Conservation (phyloP, 2,113 vertebrate genomes). For the Craseonycteris thonglongyai region DNA sequence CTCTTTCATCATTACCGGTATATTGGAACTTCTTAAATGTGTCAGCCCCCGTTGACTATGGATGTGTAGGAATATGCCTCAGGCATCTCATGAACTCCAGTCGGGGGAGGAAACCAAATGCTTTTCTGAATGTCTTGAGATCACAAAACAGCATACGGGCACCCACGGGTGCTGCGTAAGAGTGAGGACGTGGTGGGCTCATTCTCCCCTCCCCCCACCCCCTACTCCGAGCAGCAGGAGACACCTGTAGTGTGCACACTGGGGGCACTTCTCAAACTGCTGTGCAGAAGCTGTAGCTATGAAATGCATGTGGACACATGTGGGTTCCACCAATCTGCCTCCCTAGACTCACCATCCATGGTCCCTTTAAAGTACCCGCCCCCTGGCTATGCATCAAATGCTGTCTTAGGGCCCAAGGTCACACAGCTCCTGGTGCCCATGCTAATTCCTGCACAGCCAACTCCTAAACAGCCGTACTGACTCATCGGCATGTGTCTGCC, state of each 20-base stretch:
- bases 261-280: rapidly evolving
- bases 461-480: rapidly evolving
- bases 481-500: neutral
- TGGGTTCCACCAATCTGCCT: rapidly evolving
- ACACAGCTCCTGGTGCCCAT: rapidly evolving
- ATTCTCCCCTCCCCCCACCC: neutral
- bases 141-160: neutral
- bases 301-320: neutral
- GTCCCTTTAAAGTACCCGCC: neutral
- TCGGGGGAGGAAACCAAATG: neutral
- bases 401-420: rapidly evolving
- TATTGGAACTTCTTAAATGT: neutral
- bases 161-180: neutral
- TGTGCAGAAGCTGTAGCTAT: neutral
- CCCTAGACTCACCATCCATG: neutral
- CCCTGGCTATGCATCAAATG: neutral
- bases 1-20: neutral
- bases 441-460: rapidly evolving
- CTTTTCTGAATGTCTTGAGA: neutral
- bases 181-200: neutral
- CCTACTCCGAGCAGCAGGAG: neutral
- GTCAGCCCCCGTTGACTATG: neutral
- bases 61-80: rapidly evolving
- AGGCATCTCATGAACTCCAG: neutral
- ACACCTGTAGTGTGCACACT: no score